Base-by-base conservation (phyloP, 1,140 invertebrate genomes). In the Pachyrhynchus sulphureomaculatus region DNA sequence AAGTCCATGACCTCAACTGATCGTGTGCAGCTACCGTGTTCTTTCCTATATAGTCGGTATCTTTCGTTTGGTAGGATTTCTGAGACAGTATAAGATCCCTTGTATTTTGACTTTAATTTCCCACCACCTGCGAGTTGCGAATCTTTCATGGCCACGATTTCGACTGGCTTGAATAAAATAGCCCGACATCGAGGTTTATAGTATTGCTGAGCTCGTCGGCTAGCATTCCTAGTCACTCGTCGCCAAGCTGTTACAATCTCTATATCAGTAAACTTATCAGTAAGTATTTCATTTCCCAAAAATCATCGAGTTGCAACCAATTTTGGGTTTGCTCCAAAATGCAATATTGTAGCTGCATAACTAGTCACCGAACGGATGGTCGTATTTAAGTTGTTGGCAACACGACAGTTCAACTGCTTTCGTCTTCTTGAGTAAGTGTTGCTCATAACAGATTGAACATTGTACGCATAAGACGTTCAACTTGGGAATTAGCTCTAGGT, bases 401-500 rank as follows among this genome's bases (percentile, higher is more conserved):
- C n/a, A n/a, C n/a, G n/a, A n/a, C n/a, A n/a, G n/a, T n/a, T n/a
- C n/a, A n/a, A n/a, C n/a, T n/a, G n/a, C n/a, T n/a, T n/a, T n/a
- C n/a, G n/a, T n/a, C n/a, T n/a, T n/a, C n/a, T n/a, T n/a, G n/a
- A n/a, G n/a, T n/a, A n/a, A n/a, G n/a, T n/a, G n/a, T n/a, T n/a
- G n/a, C n/a, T n/a, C n/a, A n/a, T n/a, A n/a, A n/a, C n/a, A n/a
- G n/a, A n/a, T n/a, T n/a, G n/a, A n/a, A n/a, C n/a, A n/a, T n/a
- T n/a, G n/a, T n/a, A n/a, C n/a, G n/a, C n/a, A n/a, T n/a, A n/a
- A n/a, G n/a, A 12, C 62, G 57, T 32, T 65, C 62, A 41, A 53
- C 49, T 33, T 68, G 44, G 13, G 18, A 62, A 49, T 64, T 58
- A 2, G 48, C 49, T 23, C 54, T n/a, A 9, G 62, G 58, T 2